phyloP scores from a whole-genome alignment of 2,113 vertebrate species.

The Gasterosteus nipponicus region DNA sequence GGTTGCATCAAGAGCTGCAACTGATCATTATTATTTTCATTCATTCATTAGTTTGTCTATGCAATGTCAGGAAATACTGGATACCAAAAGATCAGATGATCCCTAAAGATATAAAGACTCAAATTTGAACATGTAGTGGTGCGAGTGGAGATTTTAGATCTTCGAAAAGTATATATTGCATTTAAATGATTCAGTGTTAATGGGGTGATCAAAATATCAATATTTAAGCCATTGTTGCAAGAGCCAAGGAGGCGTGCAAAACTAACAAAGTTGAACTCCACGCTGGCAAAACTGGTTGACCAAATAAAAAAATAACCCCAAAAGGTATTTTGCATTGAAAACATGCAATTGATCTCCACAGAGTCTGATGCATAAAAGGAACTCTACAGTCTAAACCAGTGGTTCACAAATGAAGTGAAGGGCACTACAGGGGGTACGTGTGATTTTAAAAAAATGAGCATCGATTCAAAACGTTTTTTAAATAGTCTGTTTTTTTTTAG shows the following conservation, averaged over 20 bases:
- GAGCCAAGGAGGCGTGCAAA: background rate
- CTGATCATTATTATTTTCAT: background rate
- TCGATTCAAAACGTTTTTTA: too few relatives aligned
- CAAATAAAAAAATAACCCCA: background rate
- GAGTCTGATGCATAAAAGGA: background rate
- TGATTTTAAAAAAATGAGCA: too few relatives aligned
- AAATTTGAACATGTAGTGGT: background rate
- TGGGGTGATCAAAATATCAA: background rate
- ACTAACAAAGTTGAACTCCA: constrained; percentile 1
- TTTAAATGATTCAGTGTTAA: background rate
- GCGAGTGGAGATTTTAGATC: background rate
- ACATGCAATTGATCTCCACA: background rate
- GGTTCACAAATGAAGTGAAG: too few relatives aligned
- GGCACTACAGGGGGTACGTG: too few relatives aligned
- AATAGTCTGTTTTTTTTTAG: too few relatives aligned
- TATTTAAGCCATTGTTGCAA: background rate
- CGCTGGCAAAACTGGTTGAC: background rate
- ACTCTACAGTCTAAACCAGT: background rate
- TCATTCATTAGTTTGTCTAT: background rate
- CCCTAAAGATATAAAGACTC: background rate
- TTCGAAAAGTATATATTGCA: background rate
- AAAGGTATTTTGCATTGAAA: background rate
- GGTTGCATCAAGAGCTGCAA: background rate
- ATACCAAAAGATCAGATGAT: background rate
- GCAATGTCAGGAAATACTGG: background rate